A percentile compares a stretch with the other conserved stretches of the same genome.
Conservation (phyloP, 2,113 vertebrate species). For the Bubo bubo region DNA sequence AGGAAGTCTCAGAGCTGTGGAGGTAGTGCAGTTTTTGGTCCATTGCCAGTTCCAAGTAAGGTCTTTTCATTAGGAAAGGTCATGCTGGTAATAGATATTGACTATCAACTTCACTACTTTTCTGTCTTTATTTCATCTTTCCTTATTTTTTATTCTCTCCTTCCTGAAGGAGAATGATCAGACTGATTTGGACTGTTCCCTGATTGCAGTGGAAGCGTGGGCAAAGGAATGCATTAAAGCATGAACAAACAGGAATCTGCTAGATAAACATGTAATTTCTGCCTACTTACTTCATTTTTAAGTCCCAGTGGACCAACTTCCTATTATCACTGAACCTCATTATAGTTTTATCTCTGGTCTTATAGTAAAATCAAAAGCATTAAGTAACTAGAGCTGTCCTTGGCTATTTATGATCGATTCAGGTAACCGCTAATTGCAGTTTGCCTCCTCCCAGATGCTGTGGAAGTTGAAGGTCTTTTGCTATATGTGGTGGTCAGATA, state of each 20-base stretch:
- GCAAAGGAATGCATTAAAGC: not conserved
- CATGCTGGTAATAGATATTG: not conserved
- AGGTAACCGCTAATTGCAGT: constrained; percentile 52
- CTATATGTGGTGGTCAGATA: not conserved
- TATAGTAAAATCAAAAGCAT: constrained; percentile 61
- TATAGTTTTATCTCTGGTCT: constrained; percentile 46
- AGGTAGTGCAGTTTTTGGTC: not conserved
- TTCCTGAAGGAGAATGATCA: not conserved
- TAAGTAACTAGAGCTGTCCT: constrained; percentile 43
- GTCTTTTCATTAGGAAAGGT: not conserved
- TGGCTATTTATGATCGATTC: constrained; percentile 38
- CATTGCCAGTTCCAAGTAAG: not conserved
- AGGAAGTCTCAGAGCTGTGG: not conserved
- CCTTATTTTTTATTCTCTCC: not conserved
- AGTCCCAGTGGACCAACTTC: constrained; percentile 12
- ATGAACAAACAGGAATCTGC: constrained; percentile 33
- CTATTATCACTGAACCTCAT: constrained; percentile 28
- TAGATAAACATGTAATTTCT: constrained; percentile 66
- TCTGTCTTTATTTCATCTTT: not conserved
- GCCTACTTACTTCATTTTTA: constrained; percentile 18
- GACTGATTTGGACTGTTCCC: not conserved
- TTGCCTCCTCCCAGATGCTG: constrained; percentile 28
- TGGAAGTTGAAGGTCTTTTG: constrained; percentile 42
- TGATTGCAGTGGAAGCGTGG: not conserved
- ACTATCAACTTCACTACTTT: not conserved